Evolutionary conservation across 2,888 invertebrate genomes (phyloP), one percentile per base, ranked within the genome.

Genomic region (Leucophora obtusa): DNA sequence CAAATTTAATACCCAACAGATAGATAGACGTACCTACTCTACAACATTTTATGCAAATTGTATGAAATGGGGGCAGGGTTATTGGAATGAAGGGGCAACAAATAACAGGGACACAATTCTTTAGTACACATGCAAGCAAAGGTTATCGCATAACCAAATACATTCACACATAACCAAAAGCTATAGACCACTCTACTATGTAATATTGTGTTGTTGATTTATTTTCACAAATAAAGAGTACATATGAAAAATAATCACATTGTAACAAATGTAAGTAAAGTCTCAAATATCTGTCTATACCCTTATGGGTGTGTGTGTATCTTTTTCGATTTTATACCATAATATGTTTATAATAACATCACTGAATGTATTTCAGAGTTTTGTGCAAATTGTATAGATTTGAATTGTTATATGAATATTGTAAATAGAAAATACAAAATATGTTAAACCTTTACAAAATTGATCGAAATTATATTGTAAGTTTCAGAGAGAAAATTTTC

Each of bases 31-130:
- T 28, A 74, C 7, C 2, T 28, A 28, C 28, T 28, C 3, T 70
- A 74, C 65, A 79, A 58, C 68, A 65, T 76, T 81, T 81, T 77
- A 77, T 77, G 81, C 76, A 77, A 81, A 81, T 81, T 60, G 33
- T 53, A 33, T 33, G 15, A 14, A 24, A 35, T 28, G 11, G 11
- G 33, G 11, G 11, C 21, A 17, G 38, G 17, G 15, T 14, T 9
- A 24, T 33, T n/a, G 8, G 1, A 56, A 9, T n/a, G 56, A 9
- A 6, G 3, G 6, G 47, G 38, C 7, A 58, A 66, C 28, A 28
- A 6, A 7, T 6, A 28, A 28, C 28, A 66, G 66, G 58, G 59
- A 72, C 66, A 66, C 43, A 66, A 65, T 56, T 76, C 58, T 66
- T 66, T 54, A 33, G 38, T 15, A 50, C 47, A 24, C 50, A 50